Conservation (phyloP, 2,888 invertebrate genomes). For the Hypomecis atomaria region DNA sequence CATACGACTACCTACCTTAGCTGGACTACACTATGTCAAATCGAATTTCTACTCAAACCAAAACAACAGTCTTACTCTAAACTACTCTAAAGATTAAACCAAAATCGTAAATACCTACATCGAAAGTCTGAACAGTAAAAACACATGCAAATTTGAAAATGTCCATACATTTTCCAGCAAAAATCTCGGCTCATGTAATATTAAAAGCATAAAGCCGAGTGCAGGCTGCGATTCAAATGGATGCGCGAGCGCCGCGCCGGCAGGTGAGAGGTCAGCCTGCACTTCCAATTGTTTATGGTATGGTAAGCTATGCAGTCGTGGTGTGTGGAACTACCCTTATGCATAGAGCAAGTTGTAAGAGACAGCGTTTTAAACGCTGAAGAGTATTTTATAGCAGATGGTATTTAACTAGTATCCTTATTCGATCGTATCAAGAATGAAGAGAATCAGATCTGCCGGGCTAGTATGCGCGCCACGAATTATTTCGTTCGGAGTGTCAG, state of each 20-base stretch:
- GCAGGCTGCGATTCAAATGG: slow-evolving; percentile 65
- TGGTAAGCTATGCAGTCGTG: slow-evolving; percentile 62
- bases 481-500: too few relatives aligned
- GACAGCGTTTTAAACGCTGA: slow-evolving; percentile 34
- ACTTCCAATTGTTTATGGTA: slow-evolving; percentile 60
- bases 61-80: too few relatives aligned
- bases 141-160: neutral
- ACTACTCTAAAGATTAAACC: too few relatives aligned
- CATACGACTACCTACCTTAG: too few relatives aligned
- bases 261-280: slow-evolving; percentile 66
- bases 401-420: neutral
- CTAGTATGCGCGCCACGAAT: too few relatives aligned
- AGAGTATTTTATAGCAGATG: neutral
- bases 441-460: too few relatives aligned
- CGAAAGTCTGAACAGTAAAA: neutral
- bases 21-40: too few relatives aligned
- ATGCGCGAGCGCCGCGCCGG: slow-evolving; percentile 63
- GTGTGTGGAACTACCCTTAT: slow-evolving; percentile 54
- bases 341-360: slow-evolving; percentile 38
- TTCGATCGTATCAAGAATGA: too few relatives aligned
- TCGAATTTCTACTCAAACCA: too few relatives aligned
- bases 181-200: slow-evolving; percentile 75
- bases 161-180: slow-evolving; percentile 63
- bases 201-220: slow-evolving; percentile 65
- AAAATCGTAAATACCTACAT: too few relatives aligned